Evolutionary conservation across 2,113 vertebrate genomes (phyloP), one percentile per base, ranked within the genome.

Genomic region (Arizona elegans): DNA sequence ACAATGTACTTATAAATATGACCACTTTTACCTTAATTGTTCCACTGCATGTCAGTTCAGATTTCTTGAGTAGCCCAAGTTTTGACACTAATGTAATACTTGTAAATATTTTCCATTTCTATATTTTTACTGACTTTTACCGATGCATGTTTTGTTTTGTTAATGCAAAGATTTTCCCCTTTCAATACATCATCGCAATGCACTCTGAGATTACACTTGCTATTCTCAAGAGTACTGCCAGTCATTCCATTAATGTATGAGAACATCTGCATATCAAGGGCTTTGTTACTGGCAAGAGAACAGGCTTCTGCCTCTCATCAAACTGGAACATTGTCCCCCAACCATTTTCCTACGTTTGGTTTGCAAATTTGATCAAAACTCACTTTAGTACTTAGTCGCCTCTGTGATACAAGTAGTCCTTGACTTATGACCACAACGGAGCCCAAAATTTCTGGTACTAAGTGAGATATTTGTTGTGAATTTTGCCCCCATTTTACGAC

Each of bases 161-260:
- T 96, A 96, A 95, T 94, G 91, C 88, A 88, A 93, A 96, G 50
- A 23, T 24, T 17, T 50, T 8, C 85, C 26, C 15, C 38, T 86
- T 58, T 95, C 91, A 96, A 89, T 89, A 87, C 86, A 29, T 53
- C 90, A 88, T 70, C 87, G 92, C 95, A 97, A 97, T 85, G 92
- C 93, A 93, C 92, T 93, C 81, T 93, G 92, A 95, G 92, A 93
- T 95, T 94, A 65, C 50, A 95, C 92, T 96, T 95, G 96, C 95
- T 97, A 95, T 95, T 95, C 95, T 94, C 95, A 87, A 88, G 96
- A 96, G 94, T 90, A 43, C 90, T 23, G 24, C 95, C 95, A 43
- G 29, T 29, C 70, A 9, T 92, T 96, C 93, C 93, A 95, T 90
- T 96, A 92, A 96, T 91, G 92, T 95, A 95, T 88, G 93, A 95